phyloP scores from a whole-genome alignment of 2,888 invertebrate genomes.

The Caradrina kadenii region DNA sequence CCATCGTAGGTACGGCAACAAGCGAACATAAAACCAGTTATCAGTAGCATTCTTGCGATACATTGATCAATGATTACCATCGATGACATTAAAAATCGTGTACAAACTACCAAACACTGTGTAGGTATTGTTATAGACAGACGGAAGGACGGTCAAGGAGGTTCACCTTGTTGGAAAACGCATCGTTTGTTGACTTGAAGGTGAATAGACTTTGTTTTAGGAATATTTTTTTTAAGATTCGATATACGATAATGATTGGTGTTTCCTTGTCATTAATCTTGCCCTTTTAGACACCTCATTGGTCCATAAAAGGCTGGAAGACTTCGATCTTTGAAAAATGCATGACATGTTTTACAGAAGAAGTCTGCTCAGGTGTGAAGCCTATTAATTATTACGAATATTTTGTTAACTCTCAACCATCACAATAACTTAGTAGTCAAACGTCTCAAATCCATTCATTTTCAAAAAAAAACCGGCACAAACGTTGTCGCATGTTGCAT shows the following conservation, averaged over 20 bases:
- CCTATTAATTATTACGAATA: not conserved
- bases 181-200: constrained; percentile 42
- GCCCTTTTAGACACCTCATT: not conserved
- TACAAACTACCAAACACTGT: constrained; percentile 36
- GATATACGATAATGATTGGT: constrained; percentile 36
- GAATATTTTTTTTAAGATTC: constrained; percentile 44
- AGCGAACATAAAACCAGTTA: constrained; percentile 53
- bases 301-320: not conserved
- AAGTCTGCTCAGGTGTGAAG: no score
- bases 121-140: constrained; percentile 19
- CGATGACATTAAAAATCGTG: constrained; percentile 52
- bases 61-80: constrained; percentile 41
- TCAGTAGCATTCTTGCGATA: constrained; percentile 30
- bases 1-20: constrained; percentile 15
- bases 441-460: not conserved
- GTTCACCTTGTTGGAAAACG: constrained; percentile 55
- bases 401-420: not conserved
- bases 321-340: no score
- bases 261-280: constrained; percentile 26
- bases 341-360: no score
- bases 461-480: no score
- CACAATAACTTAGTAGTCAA: not conserved
- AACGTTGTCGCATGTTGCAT: no score
- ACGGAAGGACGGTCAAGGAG: constrained; percentile 44
- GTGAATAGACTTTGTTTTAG: constrained; percentile 42